These are phyloP conservation scores for Drosophila ezoana DNA, from an alignment of 2,888 invertebrate species.

Conservation along the genomic window DNA sequence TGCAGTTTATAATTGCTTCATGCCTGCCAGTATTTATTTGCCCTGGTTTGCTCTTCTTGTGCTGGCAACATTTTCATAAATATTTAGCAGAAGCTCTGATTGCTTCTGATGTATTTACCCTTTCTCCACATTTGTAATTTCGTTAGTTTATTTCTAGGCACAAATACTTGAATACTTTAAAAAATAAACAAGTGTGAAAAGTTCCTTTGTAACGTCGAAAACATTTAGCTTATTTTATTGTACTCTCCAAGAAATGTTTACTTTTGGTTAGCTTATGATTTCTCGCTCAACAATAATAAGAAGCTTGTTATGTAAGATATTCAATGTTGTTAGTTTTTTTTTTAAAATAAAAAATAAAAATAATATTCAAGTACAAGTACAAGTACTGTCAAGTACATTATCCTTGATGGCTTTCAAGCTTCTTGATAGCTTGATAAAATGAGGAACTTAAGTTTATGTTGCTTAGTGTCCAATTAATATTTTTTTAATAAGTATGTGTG, in stretches of 20 bases:
- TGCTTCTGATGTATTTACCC: background rate
- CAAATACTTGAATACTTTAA: background rate
- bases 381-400: too few species aligned
- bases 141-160: constrained; percentile 4
- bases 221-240: background rate
- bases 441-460: too few species aligned
- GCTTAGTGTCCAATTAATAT: too few species aligned
- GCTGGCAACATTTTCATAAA: constrained; percentile 57
- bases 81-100: constrained; percentile 48
- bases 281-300: too few species aligned
- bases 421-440: too few species aligned
- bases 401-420: too few species aligned
- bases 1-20: constrained; percentile 65
- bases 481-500: too few species aligned
- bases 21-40: constrained; percentile 63
- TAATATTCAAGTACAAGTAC: too few species aligned
- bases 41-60: constrained; percentile 56
- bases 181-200: background rate
- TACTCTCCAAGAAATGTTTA: background rate
- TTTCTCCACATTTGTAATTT: constrained; percentile 17
- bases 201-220: background rate
- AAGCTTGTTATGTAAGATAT: too few species aligned
- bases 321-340: too few species aligned
- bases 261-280: background rate
- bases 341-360: too few species aligned